These are phyloP conservation scores for Chauna torquata DNA, from an alignment of 2,113 vertebrate genomes.

Conservation along the genomic window DNA sequence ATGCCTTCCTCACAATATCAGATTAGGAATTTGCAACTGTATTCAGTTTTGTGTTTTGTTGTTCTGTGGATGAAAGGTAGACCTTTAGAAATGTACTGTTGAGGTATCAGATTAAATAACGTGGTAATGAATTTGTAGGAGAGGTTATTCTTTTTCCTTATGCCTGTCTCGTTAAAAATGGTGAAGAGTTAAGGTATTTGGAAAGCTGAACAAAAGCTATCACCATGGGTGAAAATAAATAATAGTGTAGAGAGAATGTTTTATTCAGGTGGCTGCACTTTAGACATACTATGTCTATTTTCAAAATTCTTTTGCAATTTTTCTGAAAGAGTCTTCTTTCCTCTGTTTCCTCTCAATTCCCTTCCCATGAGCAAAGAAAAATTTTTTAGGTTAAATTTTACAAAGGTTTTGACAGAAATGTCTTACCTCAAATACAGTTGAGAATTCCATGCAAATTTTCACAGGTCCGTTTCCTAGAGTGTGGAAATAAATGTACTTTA, in stretches of 20 bases:
- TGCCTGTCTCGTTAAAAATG: background rate
- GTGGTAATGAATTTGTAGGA: background rate
- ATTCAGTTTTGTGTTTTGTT: constrained; percentile 3
- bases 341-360: background rate
- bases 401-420: background rate
- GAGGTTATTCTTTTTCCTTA: background rate
- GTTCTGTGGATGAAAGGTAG: background rate
- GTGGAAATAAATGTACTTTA: background rate
- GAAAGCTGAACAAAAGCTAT: background rate
- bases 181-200: background rate
- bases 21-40: background rate
- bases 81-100: background rate
- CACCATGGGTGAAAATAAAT: background rate
- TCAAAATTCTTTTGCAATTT: background rate
- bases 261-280: background rate
- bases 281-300: background rate
- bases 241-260: background rate
- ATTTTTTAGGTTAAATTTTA: background rate
- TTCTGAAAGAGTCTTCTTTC: background rate
- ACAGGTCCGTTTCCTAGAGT: background rate
- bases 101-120: background rate
- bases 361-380: background rate
- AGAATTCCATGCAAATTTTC: background rate
- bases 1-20: background rate
- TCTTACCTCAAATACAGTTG: background rate